Evolutionary conservation across 2,113 vertebrate species (phyloP).

Genomic region (Crotophaga sulcirostris): DNA sequence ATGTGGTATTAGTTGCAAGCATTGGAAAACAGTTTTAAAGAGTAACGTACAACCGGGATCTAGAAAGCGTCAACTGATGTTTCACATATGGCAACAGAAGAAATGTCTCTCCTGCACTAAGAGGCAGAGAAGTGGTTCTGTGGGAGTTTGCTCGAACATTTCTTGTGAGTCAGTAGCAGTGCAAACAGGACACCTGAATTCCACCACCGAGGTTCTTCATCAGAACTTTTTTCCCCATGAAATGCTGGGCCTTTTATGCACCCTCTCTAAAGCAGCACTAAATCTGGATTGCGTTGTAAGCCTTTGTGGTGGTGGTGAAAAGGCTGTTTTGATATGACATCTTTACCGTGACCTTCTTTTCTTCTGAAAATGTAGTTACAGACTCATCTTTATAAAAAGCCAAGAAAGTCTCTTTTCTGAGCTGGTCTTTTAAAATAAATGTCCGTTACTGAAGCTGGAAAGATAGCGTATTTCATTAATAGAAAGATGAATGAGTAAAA

Average conservation of each 20-base stretch:
- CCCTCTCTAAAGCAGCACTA: conserved; percentile 7
- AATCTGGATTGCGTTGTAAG: conserved; percentile 22
- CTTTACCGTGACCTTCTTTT: conserved; percentile 27
- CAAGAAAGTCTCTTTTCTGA: conserved; percentile 10
- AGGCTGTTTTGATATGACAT: conserved; percentile 23
- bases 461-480: conserved; percentile 45
- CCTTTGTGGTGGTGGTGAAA: conserved; percentile 42
- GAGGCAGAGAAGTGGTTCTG: neutral
- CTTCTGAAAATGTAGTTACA: conserved; percentile 59
- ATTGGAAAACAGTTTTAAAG: conserved; percentile 1
- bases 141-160: neutral
- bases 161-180: neutral
- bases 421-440: conserved; percentile 40
- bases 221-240: neutral
- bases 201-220: neutral
- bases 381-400: conserved; percentile 1
- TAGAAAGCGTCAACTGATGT: neutral
- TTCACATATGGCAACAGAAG: neutral
- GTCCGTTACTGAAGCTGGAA: conserved; percentile 11
- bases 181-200: neutral
- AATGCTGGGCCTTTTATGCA: neutral
- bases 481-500: conserved; percentile 59
- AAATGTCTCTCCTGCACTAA: neutral
- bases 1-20: neutral
- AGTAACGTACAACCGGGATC: neutral